A percentile compares a stretch with the other conserved stretches of the same genome.
phyloP scores from a whole-genome alignment of 2,113 vertebrate species.

The Crocuta crocuta region DNA sequence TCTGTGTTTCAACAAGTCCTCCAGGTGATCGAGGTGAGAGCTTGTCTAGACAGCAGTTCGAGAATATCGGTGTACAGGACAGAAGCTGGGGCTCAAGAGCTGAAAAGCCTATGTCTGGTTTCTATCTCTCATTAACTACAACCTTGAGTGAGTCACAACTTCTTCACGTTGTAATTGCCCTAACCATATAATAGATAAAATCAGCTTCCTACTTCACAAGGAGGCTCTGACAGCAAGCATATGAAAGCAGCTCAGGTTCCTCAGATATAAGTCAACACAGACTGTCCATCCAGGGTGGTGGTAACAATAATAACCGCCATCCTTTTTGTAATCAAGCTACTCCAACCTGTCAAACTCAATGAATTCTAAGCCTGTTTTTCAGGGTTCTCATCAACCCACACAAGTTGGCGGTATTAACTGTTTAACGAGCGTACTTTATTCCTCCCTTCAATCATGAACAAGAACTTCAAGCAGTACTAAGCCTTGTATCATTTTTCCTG shows the following conservation, averaged over 20 bases:
- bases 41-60: not conserved
- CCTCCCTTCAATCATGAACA: constrained; percentile 27
- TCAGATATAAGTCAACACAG: constrained; percentile 41
- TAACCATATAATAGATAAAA: constrained; percentile 41
- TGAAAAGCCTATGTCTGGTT: not conserved
- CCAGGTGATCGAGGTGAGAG: not conserved
- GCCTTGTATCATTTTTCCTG: constrained; percentile 32
- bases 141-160: constrained; percentile 11
- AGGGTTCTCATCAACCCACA: constrained; percentile 27
- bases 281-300: not conserved
- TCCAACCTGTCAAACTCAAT: constrained; percentile 53
- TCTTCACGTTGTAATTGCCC: constrained; percentile 37
- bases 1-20: not conserved
- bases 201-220: constrained; percentile 2
- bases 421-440: not conserved
- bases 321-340: constrained; percentile 32
- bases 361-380: constrained; percentile 61
- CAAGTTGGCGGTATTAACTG: not conserved
- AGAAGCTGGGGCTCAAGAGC: not conserved
- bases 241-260: constrained; percentile 31
- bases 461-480: constrained; percentile 46
- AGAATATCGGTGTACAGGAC: not conserved
- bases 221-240: constrained; percentile 40
- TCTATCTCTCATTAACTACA: constrained; percentile 23
- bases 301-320: constrained; percentile 12